Conservation (phyloP, 2,113 vertebrate species). For the Echinops telfairi region DNA sequence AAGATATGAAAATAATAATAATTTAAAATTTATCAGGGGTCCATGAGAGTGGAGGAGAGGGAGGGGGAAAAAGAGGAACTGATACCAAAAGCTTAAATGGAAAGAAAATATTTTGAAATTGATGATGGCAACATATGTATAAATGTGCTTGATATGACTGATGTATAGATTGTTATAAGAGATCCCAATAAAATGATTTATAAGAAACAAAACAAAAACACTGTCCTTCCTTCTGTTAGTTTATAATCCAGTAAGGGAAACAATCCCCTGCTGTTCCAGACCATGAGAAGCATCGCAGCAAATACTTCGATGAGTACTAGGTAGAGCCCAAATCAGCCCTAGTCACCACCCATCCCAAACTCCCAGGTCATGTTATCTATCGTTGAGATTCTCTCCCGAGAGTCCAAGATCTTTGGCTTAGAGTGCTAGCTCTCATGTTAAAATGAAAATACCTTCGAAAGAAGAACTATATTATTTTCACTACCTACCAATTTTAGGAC, state of each 20-base stretch:
- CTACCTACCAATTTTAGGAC: neutral
- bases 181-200: too few species aligned
- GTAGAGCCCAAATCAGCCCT: neutral
- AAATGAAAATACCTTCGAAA: slow-evolving; percentile 44
- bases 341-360: neutral
- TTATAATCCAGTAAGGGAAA: neutral
- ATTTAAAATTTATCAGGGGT: too few species aligned
- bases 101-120: too few species aligned
- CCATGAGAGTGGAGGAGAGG: too few species aligned
- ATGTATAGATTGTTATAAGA: too few species aligned
- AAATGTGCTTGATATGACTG: too few species aligned
- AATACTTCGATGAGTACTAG: neutral
- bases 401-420: neutral
- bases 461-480: slow-evolving; percentile 36
- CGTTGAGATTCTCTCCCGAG: neutral
- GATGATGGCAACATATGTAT: too few species aligned
- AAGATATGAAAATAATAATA: too few species aligned
- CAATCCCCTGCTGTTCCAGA: neutral
- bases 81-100: too few species aligned
- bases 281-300: neutral
- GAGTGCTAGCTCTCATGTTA: slow-evolving; percentile 30
- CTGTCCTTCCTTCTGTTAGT: neutral
- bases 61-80: too few species aligned
- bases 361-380: neutral
- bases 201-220: neutral